Conservation (phyloP, 2,113 vertebrate species). For the Oplegnathus fasciatus region DNA sequence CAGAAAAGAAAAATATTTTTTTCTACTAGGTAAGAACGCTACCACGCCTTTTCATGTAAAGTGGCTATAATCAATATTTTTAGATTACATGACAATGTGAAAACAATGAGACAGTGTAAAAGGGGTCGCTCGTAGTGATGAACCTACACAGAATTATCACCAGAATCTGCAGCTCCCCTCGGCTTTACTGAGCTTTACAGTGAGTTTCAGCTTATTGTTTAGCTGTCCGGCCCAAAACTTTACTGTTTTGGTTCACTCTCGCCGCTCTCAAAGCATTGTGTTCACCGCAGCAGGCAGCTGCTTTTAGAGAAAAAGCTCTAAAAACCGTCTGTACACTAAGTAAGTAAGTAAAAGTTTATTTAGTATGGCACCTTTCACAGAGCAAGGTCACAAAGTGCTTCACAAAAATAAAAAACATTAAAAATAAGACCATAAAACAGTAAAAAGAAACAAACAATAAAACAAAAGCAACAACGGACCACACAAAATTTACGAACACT, state of each 20-base stretch:
- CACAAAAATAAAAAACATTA: no score
- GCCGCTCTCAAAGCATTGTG: background rate
- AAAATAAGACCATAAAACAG: no score
- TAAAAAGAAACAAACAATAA: no score
- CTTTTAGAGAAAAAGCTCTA: no score
- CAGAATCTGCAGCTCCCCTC: background rate
- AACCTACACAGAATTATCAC: background rate
- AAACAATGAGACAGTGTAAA: background rate
- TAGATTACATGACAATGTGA: background rate
- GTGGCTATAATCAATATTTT: background rate
- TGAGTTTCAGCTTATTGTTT: background rate
- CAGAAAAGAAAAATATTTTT: background rate
- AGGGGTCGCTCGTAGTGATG: background rate
- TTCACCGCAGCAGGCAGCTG: background rate
- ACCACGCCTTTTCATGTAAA: background rate
- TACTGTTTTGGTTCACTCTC: background rate
- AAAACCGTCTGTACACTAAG: background rate
- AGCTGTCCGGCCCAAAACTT: background rate
- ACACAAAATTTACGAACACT: no score
- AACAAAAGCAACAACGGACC: no score
- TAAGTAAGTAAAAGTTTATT: no score
- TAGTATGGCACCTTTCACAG: no score
- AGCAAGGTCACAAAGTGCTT: no score
- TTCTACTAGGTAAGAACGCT: background rate
- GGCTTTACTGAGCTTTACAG: background rate